phyloP scores from a whole-genome alignment of 92 coral and sea anemone species.

The Montipora capitata region DNA sequence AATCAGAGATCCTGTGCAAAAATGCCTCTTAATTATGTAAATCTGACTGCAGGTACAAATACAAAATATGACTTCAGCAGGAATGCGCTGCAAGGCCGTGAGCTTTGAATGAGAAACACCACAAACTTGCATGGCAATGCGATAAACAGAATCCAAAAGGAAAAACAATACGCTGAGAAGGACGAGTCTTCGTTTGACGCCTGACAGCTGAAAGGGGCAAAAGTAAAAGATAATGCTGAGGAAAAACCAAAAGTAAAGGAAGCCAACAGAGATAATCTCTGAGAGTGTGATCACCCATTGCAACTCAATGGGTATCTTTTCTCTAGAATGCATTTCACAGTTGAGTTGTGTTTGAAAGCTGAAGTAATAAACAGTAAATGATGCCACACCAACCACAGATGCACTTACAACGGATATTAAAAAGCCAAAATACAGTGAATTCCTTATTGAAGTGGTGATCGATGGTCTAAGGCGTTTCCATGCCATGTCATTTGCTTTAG shows the following conservation, averaged over 20 bases:
- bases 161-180: neutral
- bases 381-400: neutral
- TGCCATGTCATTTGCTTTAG: neutral
- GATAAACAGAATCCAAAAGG: slow-evolving; percentile 4
- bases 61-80: neutral
- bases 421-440: slow-evolving; percentile 5
- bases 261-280: neutral
- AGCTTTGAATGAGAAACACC: slow-evolving; percentile 1
- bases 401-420: slow-evolving; percentile 1
- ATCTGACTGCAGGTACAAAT: neutral
- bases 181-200: neutral
- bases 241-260: neutral
- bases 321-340: neutral
- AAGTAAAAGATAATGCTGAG: neutral
- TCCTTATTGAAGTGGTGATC: neutral
- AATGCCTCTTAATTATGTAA: neutral
- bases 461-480: slow-evolving; percentile 8
- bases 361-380: neutral
- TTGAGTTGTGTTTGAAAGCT: slow-evolving; percentile 6
- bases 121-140: neutral
- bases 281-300: slow-evolving; percentile 1
- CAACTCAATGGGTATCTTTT: neutral
- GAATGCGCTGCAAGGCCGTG: neutral
- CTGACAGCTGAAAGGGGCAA: slow-evolving; percentile 6
- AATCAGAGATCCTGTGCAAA: neutral